A percentile compares a stretch with the other conserved stretches of the same genome.
Evolutionary conservation across 2,113 vertebrate genomes (phyloP).

Genomic region (Periophthalmodon schlosseri): DNA sequence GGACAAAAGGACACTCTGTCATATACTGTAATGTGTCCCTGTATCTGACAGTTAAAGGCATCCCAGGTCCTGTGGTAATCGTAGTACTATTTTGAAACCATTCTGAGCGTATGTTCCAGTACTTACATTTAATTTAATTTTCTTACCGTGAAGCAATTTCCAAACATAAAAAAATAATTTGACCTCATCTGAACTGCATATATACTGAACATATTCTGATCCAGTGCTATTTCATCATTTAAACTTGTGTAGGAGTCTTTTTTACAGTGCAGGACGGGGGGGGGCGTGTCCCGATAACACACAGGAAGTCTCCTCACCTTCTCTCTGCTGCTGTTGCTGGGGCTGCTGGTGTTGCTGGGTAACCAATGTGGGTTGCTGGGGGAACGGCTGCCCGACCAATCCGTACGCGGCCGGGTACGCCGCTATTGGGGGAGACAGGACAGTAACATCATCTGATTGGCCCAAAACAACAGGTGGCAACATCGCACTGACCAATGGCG

Average conservation of each 20-base stretch:
- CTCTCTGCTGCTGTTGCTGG: constrained; percentile 85
- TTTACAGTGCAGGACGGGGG: constrained; percentile 23
- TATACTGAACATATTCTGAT: background rate
- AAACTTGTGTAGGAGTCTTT: background rate
- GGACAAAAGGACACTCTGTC: too few species aligned
- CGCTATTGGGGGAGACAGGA: constrained; percentile 74
- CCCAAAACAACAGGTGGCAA: constrained; percentile 70
- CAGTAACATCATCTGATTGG: constrained; percentile 56
- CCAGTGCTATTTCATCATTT: background rate
- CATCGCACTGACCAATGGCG: constrained; percentile 53
- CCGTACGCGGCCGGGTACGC: constrained; percentile 90
- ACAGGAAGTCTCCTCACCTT: constrained; percentile 79
- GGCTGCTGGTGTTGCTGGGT: constrained; percentile 87
- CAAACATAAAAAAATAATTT: too few species aligned
- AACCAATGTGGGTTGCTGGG: constrained; percentile 85
- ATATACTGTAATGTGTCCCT: too few species aligned
- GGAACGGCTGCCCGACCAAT: constrained; percentile 87
- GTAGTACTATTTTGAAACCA: too few species aligned
- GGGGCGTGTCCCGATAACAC: constrained; percentile 50
- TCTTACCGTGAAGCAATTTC: background rate
- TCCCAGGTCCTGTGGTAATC: too few species aligned
- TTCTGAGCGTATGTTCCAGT: too few species aligned
- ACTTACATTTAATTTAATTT: background rate
- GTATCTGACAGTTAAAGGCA: too few species aligned
- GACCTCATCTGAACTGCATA: too few species aligned